Conservation (phyloP, 2,888 invertebrate species). For the Criorhina ranunculi region DNA sequence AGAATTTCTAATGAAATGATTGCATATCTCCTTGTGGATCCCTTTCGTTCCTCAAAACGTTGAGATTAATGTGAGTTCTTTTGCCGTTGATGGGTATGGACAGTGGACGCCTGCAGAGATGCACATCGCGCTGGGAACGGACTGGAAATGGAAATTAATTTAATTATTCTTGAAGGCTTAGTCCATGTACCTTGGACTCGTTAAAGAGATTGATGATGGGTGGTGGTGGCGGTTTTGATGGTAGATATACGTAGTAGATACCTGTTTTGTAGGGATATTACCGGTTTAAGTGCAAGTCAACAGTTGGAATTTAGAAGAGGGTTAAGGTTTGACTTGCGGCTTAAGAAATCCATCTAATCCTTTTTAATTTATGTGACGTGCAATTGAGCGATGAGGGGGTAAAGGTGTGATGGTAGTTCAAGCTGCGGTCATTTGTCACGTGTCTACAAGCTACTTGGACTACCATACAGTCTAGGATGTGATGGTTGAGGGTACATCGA, state of each 20-base stretch:
- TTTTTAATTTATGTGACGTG: no score
- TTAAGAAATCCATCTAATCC: no score
- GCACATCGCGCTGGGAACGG: constrained; percentile 19
- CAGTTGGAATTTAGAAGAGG: background rate
- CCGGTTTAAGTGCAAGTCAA: constrained; percentile 26
- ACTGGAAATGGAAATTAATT: constrained; percentile 55
- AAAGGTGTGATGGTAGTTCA: no score
- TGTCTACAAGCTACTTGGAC: no score
- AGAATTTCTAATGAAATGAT: constrained; percentile 49
- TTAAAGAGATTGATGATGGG: constrained; percentile 57
- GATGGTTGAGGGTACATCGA: no score
- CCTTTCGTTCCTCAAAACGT: constrained; percentile 33
- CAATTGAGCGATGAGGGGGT: no score
- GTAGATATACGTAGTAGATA: no score
- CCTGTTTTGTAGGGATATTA: constrained; percentile 19
- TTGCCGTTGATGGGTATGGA: constrained; percentile 30
- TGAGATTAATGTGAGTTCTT: constrained; percentile 47
- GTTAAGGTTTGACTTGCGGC: no score
- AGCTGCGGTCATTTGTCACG: no score
- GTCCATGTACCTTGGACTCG: constrained; percentile 36
- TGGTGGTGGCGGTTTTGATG: constrained; percentile 34
- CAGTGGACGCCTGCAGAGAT: constrained; percentile 52
- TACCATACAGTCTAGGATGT: no score
- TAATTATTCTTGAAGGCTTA: constrained; percentile 54
- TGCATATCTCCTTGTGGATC: constrained; percentile 24